Evolutionary conservation across 2,113 vertebrate genomes (phyloP).

Genomic region (Ctenomys sociabilis): DNA sequence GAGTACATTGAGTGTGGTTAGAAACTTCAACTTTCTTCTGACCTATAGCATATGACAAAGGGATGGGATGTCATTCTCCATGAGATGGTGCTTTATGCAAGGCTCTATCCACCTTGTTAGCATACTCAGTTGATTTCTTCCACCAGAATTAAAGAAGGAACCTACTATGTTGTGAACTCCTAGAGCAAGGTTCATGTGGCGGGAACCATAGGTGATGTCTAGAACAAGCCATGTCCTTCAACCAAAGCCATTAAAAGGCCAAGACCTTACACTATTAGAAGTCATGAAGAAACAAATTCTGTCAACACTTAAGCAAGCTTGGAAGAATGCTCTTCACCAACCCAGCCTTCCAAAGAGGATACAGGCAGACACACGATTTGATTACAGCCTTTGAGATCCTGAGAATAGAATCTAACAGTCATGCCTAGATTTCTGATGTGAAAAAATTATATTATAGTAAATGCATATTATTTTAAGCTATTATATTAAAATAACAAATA

Average conservation of each 20-base stretch:
- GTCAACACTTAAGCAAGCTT: neutral
- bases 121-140: neutral
- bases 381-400: neutral
- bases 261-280: neutral
- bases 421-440: neutral
- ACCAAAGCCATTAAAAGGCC: neutral
- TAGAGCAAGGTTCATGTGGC: neutral
- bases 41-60: neutral
- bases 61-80: neutral
- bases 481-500: neutral
- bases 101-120: neutral
- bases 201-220: neutral
- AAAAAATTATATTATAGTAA: neutral
- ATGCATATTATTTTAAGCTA: neutral
- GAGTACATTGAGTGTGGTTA: neutral
- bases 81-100: neutral
- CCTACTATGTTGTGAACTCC: neutral
- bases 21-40: neutral
- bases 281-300: constrained; percentile 1
- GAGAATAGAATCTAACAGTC: neutral
- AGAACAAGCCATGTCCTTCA: neutral
- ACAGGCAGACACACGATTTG: neutral
- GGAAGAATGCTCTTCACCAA: neutral
- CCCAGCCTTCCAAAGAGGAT: neutral
- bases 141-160: constrained; percentile 4